Percentiles rank a stretch among this genome's conserved stretches.
phyloP scores from a whole-genome alignment of 2,888 invertebrate genomes.

The Diplolepis rosae region DNA sequence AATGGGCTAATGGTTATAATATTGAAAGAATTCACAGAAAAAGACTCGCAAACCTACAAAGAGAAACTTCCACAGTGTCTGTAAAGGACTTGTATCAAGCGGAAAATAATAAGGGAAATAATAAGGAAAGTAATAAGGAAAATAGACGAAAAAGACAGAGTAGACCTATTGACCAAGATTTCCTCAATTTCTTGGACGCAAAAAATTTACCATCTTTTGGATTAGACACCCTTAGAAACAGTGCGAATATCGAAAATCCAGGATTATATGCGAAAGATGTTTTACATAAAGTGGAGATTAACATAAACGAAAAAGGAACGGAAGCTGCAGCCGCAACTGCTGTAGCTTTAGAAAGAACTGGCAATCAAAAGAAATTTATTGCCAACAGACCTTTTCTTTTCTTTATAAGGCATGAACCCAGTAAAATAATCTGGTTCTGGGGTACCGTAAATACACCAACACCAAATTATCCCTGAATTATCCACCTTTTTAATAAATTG shows the following conservation, averaged over 20 bases:
- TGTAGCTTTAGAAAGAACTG: slow-evolving; percentile 77
- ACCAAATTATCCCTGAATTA: slow-evolving; percentile 50
- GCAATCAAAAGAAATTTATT: slow-evolving; percentile 73
- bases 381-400: slow-evolving; percentile 84
- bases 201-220: slow-evolving; percentile 59
- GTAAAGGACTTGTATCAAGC: too few relatives aligned
- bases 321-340: slow-evolving; percentile 82
- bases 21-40: slow-evolving; percentile 48
- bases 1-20: slow-evolving; percentile 62
- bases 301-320: slow-evolving; percentile 81
- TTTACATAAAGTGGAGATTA: slow-evolving; percentile 80
- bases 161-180: slow-evolving; percentile 59
- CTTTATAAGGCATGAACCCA: slow-evolving; percentile 81
- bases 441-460: slow-evolving; percentile 80
- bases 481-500: not conserved
- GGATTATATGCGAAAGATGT: slow-evolving; percentile 79
- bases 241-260: slow-evolving; percentile 75
- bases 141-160: slow-evolving; percentile 56
- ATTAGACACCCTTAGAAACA: slow-evolving; percentile 65
- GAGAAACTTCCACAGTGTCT: not conserved
- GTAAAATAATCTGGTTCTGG: slow-evolving; percentile 82
- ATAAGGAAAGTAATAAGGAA: not conserved
- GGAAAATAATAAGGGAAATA: slow-evolving; percentile 13
- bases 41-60: slow-evolving; percentile 30
- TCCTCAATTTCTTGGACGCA: slow-evolving; percentile 55